Base-by-base conservation (phyloP, 1,140 invertebrate genomes). In the Diabrotica undecimpunctata region DNA sequence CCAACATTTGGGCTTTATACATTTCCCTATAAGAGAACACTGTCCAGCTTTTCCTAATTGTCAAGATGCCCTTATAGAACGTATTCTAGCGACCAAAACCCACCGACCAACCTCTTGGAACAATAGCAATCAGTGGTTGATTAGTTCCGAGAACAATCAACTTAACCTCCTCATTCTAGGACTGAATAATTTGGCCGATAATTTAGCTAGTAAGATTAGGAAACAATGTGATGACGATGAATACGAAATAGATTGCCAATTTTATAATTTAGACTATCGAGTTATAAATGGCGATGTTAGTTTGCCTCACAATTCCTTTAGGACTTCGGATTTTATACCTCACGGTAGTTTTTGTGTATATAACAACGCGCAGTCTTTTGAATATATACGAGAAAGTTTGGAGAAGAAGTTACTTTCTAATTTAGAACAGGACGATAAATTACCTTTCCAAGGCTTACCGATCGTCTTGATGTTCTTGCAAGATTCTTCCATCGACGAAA, bases 1-100 rank as follows among this genome's bases (percentile, higher is more conserved):
- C 67, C 94, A 96, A 78, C 96, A 98, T 81, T 81, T 98, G 36
- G 95, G 95, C 58, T 98, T 98, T 81, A 90, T 98, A 54, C 95
- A 98, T 80, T 95, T 93, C 81, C 95, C 96, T 10, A 93, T 95
- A 74, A 82, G 91, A 39, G 95, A 97, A 78, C 93, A 96, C 78
- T 98, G 96, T 78, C 94, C 94, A 14, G 91, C 92, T 51, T 93
- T 89, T 80, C 87, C 90, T 62, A 91, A 92, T 80, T 98, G 95
- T 79, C 90, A 96, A 80, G 96, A 98, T 79, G 85, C 86, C 57
- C 78, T 92, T n/a, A 90, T 93, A 70, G 90, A 91, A 78, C 81
- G 89, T 72, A 85, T 91, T 72, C 81, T 93, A 64, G 84, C 87
- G 52, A 86, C 87, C 46, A 90, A 89, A 79, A 85, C 86, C 46